These are phyloP conservation scores for Latheticus oryzae DNA, from an alignment of 2,888 invertebrate species.

Conservation along the genomic window DNA sequence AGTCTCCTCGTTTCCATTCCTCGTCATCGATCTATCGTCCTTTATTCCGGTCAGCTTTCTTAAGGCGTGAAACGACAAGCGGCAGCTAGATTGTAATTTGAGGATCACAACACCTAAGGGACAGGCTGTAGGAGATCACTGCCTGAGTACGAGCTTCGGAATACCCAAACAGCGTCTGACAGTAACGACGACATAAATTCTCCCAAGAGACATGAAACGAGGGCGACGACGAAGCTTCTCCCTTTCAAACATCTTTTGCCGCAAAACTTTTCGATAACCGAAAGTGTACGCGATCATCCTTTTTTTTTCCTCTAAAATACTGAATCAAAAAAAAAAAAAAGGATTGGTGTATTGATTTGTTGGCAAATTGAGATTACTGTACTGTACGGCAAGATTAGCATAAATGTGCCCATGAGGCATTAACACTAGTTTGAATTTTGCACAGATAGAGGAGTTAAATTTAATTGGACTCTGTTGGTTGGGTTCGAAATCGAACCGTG, in stretches of 20 bases:
- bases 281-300: slow-evolving; percentile 28
- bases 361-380: too few species aligned
- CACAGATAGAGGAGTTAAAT: slow-evolving; percentile 30
- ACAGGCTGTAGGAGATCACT: slow-evolving; percentile 55
- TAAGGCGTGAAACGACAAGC: slow-evolving; percentile 55
- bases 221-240: slow-evolving; percentile 51
- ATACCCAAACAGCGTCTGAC: slow-evolving; percentile 64
- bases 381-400: slow-evolving; percentile 24
- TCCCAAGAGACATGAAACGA: slow-evolving; percentile 58
- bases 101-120: slow-evolving; percentile 65
- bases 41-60: slow-evolving; percentile 63
- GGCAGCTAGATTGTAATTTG: slow-evolving; percentile 65
- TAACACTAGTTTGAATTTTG: slow-evolving; percentile 26
- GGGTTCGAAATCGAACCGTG: slow-evolving; percentile 28
- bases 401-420: slow-evolving; percentile 23
- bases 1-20: slow-evolving; percentile 7
- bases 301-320: too few species aligned
- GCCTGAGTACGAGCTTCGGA: slow-evolving; percentile 46
- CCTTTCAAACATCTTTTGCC: too few species aligned
- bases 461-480: slow-evolving; percentile 31
- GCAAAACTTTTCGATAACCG: slow-evolving; percentile 38
- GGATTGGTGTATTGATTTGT: too few species aligned
- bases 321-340: slow-evolving; percentile 23
- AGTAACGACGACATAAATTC: slow-evolving; percentile 66
- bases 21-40: slow-evolving; percentile 42